Evolutionary conservation across 2,797 vertebrate species (phyloP), one percentile per base, ranked within the genome.

Genomic region (Luscinia megarhynchos): DNA sequence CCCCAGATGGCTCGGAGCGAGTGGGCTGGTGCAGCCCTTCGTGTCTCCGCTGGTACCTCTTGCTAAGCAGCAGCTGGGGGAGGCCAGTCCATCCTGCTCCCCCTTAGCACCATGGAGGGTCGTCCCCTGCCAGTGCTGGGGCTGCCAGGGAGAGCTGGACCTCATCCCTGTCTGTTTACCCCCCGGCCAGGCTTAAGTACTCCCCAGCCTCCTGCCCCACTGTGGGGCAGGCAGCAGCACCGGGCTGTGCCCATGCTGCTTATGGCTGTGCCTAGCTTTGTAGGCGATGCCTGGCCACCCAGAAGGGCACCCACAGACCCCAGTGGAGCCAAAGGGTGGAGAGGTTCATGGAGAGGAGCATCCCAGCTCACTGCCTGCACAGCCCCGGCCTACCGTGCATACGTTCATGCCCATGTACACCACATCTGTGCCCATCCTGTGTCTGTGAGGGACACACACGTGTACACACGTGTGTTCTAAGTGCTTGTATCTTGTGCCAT

Each of bases 91-190:
- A 73, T 91, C 57, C 67, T 93, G 86, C 80, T 91, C 95, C 77
- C 94, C 90, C 40, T 89, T 96, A 95, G 97, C 96, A 96, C 95
- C 94, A 62, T 61, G 80, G 92, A 84, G 93, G 77, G 78, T 45
- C 61, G 53, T 72, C 59, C 61, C 38, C 66, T 6, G 34, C 86
- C 74, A 21, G 9, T 55, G 48, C 74, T 17, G 6, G 54, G 57
- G 75, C 89, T 80, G 72, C 61, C 1, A 8, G 40, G 59, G 59
- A 66, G n/a, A 84, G 84, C 87, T 84, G 66, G 69, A 68, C 70
- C 62, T 63, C 14, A 2, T 51, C 79, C 62, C 48, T 73, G 30
- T 32, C 77, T 77, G 4, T 2, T 81, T 74, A 84, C 80, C 84
- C 87, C 89, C 29, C 1, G 11, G 70, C 74, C 85, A 90, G 84